phyloP scores from a whole-genome alignment of 37 sponge, comb jelly and placozoan species.

The Bolinopsis microptera region DNA sequence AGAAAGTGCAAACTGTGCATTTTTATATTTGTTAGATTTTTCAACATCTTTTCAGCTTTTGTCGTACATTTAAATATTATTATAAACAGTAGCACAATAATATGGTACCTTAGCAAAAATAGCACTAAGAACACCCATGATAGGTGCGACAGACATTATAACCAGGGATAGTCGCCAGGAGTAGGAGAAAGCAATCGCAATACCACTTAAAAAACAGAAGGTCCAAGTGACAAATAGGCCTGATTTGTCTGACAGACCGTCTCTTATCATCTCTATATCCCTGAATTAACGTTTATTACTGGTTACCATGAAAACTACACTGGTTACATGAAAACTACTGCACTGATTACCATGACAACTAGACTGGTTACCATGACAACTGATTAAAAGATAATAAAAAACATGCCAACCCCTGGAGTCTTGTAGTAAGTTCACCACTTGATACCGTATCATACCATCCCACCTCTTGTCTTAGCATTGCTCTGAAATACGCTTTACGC shows the following conservation, averaged over 20 bases:
- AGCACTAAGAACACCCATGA: conserved; percentile 64
- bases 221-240: conserved; percentile 73
- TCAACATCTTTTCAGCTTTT: too few relatives aligned
- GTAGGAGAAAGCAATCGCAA: conserved; percentile 72
- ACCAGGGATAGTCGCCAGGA: conserved; percentile 88
- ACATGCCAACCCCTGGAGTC: conserved; percentile 75
- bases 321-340: too few relatives aligned
- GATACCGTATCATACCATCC: conserved; percentile 87
- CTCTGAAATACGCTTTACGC: conserved; percentile 76
- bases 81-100: too few relatives aligned
- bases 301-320: too few relatives aligned
- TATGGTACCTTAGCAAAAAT: conserved; percentile 76
- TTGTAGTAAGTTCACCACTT: conserved; percentile 73
- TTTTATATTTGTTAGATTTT: too few relatives aligned
- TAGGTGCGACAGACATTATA: conserved; percentile 71
- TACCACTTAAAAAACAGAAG: conserved; percentile 76
- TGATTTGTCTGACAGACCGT: conserved; percentile 88
- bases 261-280: conserved; percentile 88
- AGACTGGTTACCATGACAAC: too few relatives aligned
- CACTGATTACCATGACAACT: too few relatives aligned
- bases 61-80: too few relatives aligned
- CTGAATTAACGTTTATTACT: too few relatives aligned
- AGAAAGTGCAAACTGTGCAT: too few relatives aligned
- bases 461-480: conserved; percentile 83
- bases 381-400: too few relatives aligned